Evolutionary conservation across 2,113 vertebrate genomes (phyloP).

Genomic region (Cnemophilus loriae): DNA sequence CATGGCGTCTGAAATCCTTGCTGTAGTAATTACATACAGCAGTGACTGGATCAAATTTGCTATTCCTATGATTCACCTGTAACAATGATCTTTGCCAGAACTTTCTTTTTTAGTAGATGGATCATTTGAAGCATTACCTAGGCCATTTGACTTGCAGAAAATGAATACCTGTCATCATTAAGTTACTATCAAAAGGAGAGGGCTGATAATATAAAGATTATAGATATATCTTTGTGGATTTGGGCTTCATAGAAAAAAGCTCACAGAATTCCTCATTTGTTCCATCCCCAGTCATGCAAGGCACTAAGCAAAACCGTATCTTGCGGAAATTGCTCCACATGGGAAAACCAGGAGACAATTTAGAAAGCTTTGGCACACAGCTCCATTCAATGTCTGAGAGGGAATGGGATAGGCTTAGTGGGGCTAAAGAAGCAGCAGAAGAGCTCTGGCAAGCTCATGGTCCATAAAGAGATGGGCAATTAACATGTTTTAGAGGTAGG

Average conservation of each 20-base stretch:
- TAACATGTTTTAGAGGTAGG: neutral
- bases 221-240: neutral
- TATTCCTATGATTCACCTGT: neutral
- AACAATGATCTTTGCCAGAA: neutral
- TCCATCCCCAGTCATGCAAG: neutral
- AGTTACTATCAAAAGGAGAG: neutral
- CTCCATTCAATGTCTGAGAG: neutral
- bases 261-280: neutral
- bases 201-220: constrained; percentile 1
- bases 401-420: neutral
- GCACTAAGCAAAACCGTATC: neutral
- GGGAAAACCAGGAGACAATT: neutral
- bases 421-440: neutral
- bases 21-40: neutral
- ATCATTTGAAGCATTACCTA: neutral
- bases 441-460: neutral
- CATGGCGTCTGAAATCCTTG: neutral
- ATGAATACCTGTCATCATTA: neutral
- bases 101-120: neutral
- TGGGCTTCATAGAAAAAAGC: neutral
- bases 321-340: neutral
- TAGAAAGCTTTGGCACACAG: neutral
- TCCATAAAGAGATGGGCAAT: neutral
- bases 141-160: neutral
- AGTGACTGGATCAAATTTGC: neutral